Evolutionary conservation across 1,140 invertebrate species (phyloP).

Genomic region (Nebria ingens): DNA sequence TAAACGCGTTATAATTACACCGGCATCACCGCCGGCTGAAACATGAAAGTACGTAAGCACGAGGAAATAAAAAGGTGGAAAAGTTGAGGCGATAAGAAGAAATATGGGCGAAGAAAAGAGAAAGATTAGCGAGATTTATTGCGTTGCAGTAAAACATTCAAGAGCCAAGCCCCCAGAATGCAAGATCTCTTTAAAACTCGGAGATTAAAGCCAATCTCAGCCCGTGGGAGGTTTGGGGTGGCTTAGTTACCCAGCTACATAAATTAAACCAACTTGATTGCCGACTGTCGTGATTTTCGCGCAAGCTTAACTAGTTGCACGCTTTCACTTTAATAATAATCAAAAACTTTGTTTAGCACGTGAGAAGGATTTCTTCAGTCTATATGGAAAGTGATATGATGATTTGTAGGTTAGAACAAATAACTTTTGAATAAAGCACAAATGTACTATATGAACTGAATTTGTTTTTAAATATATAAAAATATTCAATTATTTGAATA

Average conservation of each 20-base stretch:
- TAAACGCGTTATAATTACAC: background rate
- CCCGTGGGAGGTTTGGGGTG: background rate
- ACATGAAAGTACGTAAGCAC: background rate
- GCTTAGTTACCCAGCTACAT: background rate
- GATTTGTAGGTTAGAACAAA: background rate
- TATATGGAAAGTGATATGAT: too few species aligned
- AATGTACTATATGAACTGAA: too few species aligned
- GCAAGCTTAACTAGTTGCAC: background rate
- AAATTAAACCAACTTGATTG: background rate
- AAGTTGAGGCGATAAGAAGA: constrained; percentile 8
- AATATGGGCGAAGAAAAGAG: constrained; percentile 6
- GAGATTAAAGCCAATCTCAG: constrained; percentile 2
- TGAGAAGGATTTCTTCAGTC: too few species aligned
- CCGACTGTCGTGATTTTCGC: background rate
- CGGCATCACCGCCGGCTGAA: background rate
- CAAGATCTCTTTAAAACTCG: constrained; percentile 3
- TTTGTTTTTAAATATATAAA: too few species aligned
- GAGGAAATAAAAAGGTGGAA: constrained; percentile 6
- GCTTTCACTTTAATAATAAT: background rate
- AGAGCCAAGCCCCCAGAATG: background rate
- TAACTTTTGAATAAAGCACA: background rate
- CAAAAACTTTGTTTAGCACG: too few species aligned
- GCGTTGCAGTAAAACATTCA: constrained; percentile 7
- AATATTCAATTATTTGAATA: too few species aligned
- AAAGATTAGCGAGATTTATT: constrained; percentile 7